Conservation (phyloP, 2,113 vertebrate genomes). For the Sinosuthora webbiana region DNA sequence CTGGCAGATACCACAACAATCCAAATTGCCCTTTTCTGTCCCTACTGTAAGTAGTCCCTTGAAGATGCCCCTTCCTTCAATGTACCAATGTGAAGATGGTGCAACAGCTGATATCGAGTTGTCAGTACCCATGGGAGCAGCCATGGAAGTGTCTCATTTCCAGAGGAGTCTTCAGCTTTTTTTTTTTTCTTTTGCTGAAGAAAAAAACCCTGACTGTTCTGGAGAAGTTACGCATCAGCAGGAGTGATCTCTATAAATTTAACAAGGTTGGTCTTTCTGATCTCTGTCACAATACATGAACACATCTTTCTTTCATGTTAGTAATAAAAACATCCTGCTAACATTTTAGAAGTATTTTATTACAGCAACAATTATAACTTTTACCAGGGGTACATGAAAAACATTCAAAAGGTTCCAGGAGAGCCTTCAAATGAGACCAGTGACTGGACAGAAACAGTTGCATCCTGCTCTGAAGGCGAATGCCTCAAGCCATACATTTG, state of each 20-base stretch:
- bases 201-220: not conserved
- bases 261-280: not conserved
- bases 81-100: not conserved
- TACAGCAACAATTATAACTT: not conserved
- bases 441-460: not conserved
- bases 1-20: not conserved
- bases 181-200: not conserved
- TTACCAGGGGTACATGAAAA: not conserved
- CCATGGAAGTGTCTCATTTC: not conserved
- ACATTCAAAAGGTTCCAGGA: not conserved
- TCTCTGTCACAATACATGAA: not conserved
- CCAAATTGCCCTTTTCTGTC: not conserved
- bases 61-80: not conserved
- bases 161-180: not conserved
- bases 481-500: slow-evolving; percentile 16
- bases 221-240: not conserved
- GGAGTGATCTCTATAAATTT: not conserved
- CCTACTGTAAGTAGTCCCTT: not conserved
- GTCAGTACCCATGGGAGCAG: not conserved
- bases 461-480: not conserved
- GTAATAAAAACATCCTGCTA: not conserved
- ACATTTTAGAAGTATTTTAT: not conserved
- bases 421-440: not conserved
- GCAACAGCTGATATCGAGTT: not conserved
- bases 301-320: not conserved